Conservation (phyloP, 2,797 vertebrate species). For the Mormyrus proboscirostris region DNA sequence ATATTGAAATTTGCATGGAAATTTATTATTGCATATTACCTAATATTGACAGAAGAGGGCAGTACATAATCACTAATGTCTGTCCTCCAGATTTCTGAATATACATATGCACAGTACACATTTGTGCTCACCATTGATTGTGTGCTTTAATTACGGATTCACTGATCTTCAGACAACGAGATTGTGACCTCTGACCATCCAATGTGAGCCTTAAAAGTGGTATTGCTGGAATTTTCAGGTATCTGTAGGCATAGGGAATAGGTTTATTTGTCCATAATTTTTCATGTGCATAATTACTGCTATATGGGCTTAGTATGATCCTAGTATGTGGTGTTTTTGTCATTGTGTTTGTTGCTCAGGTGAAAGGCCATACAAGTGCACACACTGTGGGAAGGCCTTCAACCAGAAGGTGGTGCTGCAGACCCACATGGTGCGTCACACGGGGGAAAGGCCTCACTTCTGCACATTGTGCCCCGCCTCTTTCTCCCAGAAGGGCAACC, state of each 20-base stretch:
- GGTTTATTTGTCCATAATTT: neutral
- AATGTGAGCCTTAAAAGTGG: neutral
- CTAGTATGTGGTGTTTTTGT: neutral
- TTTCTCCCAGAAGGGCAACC: constrained; percentile 97
- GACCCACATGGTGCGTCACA: constrained; percentile 97
- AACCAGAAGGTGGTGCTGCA: constrained; percentile 99
- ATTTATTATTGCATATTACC: neutral
- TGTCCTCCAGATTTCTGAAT: neutral
- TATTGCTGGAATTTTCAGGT: neutral
- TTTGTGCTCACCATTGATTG: neutral
- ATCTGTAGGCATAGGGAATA: neutral
- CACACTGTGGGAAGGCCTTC: constrained; percentile 89
- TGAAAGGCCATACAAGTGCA: constrained; percentile 88
- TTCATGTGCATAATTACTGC: neutral
- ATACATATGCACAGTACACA: neutral
- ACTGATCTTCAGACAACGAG: neutral
- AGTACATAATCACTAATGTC: neutral
- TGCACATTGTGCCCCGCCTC: constrained; percentile 93
- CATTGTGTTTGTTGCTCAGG: constrained; percentile 53
- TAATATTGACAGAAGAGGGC: neutral
- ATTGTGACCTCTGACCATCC: neutral
- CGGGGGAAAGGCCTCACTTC: constrained; percentile 92
- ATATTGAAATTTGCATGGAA: neutral
- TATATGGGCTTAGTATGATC: neutral
- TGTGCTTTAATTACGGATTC: neutral